These are phyloP conservation scores for Sitta europaea DNA, from an alignment of 2,113 vertebrate genomes.

Conservation along the genomic window DNA sequence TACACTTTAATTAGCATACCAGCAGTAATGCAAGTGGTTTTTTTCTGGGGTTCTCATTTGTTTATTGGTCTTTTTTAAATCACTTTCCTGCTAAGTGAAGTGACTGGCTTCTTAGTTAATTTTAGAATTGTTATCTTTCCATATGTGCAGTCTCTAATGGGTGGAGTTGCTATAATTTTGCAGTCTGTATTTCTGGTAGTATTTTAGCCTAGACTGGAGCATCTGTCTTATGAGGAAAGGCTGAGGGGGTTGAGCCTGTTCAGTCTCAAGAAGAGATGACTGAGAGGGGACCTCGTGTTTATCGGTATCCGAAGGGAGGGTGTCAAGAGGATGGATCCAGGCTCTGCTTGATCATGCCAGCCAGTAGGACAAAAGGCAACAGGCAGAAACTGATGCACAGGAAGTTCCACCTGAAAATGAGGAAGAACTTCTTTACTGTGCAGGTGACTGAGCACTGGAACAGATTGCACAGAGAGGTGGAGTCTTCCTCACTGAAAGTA, in stretches of 20 bases:
- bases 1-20: neutral
- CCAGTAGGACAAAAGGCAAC: neutral
- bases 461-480: neutral
- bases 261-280: neutral
- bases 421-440: neutral
- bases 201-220: neutral
- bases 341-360: neutral
- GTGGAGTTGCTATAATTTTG: neutral
- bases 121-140: neutral
- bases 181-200: neutral
- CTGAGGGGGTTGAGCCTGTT: neutral
- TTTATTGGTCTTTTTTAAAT: neutral
- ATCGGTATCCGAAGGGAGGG: neutral
- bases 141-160: rapidly evolving
- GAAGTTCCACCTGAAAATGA: neutral
- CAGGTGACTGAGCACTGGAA: neutral
- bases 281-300: neutral
- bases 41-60: neutral
- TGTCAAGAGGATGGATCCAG: neutral
- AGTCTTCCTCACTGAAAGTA: neutral
- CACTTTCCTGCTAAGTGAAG: neutral
- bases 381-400: neutral
- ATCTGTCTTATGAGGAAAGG: neutral
- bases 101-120: neutral
- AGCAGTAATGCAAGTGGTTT: neutral